A percentile compares a stretch with the other conserved stretches of the same genome.
phyloP scores from a whole-genome alignment of 2,113 vertebrate species.

The Charina bottae region DNA sequence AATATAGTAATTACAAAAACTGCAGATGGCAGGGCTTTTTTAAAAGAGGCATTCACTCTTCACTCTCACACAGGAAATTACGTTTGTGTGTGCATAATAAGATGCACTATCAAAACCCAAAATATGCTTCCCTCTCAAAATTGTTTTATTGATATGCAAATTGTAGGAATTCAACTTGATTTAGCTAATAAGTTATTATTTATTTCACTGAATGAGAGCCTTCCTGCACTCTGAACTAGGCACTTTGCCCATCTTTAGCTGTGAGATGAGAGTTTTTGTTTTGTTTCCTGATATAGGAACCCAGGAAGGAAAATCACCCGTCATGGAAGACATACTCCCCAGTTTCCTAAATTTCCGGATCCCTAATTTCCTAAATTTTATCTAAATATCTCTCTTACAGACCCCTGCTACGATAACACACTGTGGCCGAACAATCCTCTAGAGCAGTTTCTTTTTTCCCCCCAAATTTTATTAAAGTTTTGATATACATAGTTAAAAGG shows the following conservation, averaged over 20 bases:
- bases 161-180: background rate
- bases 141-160: background rate
- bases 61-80: background rate
- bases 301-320: background rate
- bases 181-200: background rate
- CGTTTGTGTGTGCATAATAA: background rate
- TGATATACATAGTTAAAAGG: too few species aligned
- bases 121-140: background rate
- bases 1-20: background rate
- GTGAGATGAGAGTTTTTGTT: background rate
- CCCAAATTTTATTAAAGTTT: too few species aligned
- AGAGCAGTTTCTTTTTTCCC: too few species aligned
- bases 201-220: background rate
- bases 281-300: background rate
- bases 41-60: background rate
- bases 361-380: background rate
- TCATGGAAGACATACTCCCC: background rate
- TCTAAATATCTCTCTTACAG: background rate
- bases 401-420: background rate
- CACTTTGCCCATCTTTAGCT: background rate
- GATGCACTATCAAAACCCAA: background rate
- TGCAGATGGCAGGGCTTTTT: background rate
- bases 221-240: background rate
- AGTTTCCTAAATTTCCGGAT: background rate
- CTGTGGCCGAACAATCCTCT: background rate